A percentile compares a stretch with the other conserved stretches of the same genome.
Evolutionary conservation across 1,140 invertebrate genomes (phyloP).

Genomic region (Harpegnathos saltator): DNA sequence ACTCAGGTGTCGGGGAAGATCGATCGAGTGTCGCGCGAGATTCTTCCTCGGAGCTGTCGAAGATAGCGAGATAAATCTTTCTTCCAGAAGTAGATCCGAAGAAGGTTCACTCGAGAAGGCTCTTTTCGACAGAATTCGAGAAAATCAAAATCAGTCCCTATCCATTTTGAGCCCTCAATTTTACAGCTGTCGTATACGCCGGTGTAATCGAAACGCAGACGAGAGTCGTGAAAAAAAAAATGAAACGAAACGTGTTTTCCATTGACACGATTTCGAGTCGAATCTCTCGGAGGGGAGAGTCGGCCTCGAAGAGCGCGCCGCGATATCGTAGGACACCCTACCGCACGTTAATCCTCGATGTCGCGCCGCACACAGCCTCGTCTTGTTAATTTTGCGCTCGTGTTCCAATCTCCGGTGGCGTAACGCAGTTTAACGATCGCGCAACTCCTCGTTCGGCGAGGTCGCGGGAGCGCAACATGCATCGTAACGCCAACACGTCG

Average conservation of each 20-base stretch:
- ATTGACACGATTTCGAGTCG: neutral
- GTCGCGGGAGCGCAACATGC: constrained; percentile 15
- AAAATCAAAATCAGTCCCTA: no score
- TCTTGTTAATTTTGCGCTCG: constrained; percentile 39
- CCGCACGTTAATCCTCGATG: neutral
- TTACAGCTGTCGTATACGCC: no score
- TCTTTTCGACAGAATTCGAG: no score
- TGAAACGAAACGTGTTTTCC: neutral
- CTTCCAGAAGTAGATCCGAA: no score
- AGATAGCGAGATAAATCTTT: no score
- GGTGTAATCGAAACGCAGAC: no score
- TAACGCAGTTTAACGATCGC: constrained; percentile 46
- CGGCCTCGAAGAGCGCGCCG: neutral
- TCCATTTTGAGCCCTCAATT: no score
- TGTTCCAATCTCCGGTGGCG: constrained; percentile 32
- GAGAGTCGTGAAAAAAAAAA: no score
- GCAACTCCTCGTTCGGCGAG: constrained; percentile 14
- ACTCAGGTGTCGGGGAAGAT: no score
- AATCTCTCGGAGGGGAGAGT: neutral
- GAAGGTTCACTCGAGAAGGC: no score
- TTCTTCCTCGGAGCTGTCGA: no score
- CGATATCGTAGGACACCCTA: neutral
- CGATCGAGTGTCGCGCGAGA: no score
- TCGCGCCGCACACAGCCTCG: neutral
- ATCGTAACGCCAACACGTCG: constrained; percentile 12